Percentiles rank a stretch among this genome's conserved stretches.
Evolutionary conservation across 2,797 vertebrate genomes (phyloP).

Genomic region (Miopithecus talapoin): DNA sequence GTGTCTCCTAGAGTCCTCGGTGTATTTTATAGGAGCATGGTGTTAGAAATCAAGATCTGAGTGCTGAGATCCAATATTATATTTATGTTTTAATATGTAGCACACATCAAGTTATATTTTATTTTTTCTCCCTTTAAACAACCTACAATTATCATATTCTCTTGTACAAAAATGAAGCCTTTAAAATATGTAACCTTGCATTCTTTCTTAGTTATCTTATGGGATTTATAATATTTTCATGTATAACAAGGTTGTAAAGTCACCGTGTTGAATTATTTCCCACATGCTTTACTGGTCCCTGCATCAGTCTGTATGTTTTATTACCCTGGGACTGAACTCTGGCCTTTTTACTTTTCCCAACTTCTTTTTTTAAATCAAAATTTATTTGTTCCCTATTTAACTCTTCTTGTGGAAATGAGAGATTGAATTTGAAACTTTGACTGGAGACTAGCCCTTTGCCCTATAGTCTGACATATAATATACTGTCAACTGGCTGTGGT

Average conservation of each 20-base stretch:
- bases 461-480: background rate
- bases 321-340: background rate
- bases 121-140: background rate
- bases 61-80: background rate
- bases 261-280: background rate
- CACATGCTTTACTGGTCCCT: background rate
- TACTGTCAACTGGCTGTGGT: background rate
- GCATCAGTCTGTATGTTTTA: background rate
- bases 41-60: background rate
- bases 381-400: background rate
- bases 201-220: background rate
- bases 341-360: background rate
- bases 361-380: background rate
- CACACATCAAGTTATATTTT: background rate
- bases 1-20: background rate
- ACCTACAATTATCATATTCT: background rate
- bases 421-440: background rate
- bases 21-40: background rate
- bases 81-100: background rate
- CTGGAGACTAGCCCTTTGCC: background rate
- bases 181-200: background rate
- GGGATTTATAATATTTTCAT: background rate
- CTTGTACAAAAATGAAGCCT: background rate
- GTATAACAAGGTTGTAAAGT: background rate
- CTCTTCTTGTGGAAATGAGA: background rate